Conservation (phyloP, 92 coral and sea anemone species). For the Phenganax marumi region DNA sequence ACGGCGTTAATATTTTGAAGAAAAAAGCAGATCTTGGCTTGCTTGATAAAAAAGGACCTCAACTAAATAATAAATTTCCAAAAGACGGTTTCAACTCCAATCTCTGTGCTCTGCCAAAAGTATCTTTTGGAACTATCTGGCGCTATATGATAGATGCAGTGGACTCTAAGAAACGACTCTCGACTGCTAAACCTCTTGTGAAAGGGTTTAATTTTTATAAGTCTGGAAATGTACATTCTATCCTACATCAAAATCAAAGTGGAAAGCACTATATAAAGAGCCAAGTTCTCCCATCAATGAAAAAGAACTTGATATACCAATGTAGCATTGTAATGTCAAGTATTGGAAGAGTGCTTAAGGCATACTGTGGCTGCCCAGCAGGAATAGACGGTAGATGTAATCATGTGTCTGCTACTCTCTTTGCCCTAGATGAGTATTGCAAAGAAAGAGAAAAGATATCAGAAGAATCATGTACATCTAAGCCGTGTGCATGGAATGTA, state of each 20-base stretch:
- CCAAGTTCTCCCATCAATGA: constrained; percentile 55
- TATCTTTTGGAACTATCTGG: too few relatives aligned
- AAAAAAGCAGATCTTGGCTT: constrained; percentile 30
- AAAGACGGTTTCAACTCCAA: not conserved
- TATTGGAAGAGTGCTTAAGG: constrained; percentile 43
- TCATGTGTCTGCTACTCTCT: constrained; percentile 60
- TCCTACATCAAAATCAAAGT: constrained; percentile 35
- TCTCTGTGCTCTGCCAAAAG: not conserved
- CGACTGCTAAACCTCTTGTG: constrained; percentile 51
- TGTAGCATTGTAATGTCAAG: constrained; percentile 38
- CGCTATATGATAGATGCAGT: too few relatives aligned
- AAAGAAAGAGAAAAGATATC: constrained; percentile 38
- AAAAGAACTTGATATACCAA: constrained; percentile 45
- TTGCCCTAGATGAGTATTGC: constrained; percentile 59
- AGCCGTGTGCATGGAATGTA: constrained; percentile 57
- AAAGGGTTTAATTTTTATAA: constrained; percentile 48
- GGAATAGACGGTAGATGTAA: constrained; percentile 51
- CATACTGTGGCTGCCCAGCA: constrained; percentile 50
- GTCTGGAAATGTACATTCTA: constrained; percentile 43
- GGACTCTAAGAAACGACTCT: constrained; percentile 30
- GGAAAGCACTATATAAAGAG: constrained; percentile 38
- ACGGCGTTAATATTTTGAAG: constrained; percentile 22
- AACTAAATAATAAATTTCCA: not conserved
- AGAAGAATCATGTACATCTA: constrained; percentile 60
- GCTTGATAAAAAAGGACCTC: not conserved